Evolutionary conservation across 2,888 invertebrate genomes (phyloP), one percentile per base, ranked within the genome.

Genomic region (Rhagophthalmus giganteus): DNA sequence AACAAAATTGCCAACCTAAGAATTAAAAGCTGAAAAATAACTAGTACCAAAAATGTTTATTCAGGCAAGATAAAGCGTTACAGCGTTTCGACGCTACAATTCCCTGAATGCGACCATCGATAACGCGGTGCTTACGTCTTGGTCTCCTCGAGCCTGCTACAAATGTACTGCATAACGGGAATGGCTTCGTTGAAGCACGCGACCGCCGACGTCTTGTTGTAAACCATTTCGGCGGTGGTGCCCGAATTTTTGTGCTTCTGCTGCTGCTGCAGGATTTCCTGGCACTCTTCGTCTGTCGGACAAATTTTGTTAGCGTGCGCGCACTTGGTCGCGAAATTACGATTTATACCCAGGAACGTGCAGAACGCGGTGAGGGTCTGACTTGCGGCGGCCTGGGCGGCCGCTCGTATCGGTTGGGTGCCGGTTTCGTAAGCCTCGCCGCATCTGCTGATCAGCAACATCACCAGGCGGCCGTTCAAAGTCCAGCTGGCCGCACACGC

Each of bases 141-240:
- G 4, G 88, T 87, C 72, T 90, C 90, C 52, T 90, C 86, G 12
- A 94, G 77, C 64, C 91, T 85, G 66, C 91, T 87, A 73, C 90
- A 91, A 33, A 94, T 81, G 73, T 91, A 92, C 69, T 92, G 92
- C 76, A 92, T 87, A 41, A 92, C 91, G 0, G 92, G 92, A 54
- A 94, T 87, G 1, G 91, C 89, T 76, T 94, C 94, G 66, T 91
- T 91, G 73, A 91, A 92, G 63, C 90, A 90, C 5, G 90, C 87
- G 1, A 89, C 88, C 1, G 90, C 90, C 9, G 85, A 81, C 37
- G 80, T 79, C 57, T 79, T 71, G 68, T 79, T 59, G 73, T 79
- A 68, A 63, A 79, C 75, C 78, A 79, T 73, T 75, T 78, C 59
- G 64, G 78, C 74, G 71, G 80, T 72, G 72, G 80, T 64, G 66